phyloP scores from a whole-genome alignment of 2,888 invertebrate species.

The Caenorhabditis plicata region DNA sequence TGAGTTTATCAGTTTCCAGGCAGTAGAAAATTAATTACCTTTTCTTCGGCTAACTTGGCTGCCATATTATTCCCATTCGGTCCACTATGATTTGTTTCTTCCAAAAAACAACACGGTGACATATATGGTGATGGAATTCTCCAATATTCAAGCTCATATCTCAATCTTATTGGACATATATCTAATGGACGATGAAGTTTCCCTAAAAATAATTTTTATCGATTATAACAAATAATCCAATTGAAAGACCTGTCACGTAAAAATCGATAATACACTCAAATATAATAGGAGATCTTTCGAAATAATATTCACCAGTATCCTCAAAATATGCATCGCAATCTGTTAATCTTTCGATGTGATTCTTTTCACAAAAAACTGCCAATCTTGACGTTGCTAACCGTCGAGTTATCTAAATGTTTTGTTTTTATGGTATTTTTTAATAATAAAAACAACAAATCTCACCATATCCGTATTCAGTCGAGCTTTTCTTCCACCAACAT shows the following conservation, averaged over 20 bases:
- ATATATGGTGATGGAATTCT: constrained; percentile 48
- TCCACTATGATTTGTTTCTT: too few species aligned
- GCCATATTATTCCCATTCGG: constrained; percentile 40
- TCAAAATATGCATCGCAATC: constrained; percentile 63
- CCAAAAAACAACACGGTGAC: constrained; percentile 48
- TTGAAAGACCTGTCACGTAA: constrained; percentile 51
- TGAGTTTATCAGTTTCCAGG: too few species aligned
- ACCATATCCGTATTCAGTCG: constrained; percentile 19
- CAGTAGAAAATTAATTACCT: constrained; percentile 11
- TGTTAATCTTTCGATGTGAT: constrained; percentile 50
- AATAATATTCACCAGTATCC: constrained; percentile 59
- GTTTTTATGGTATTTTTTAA: too few species aligned
- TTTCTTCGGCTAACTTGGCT: constrained; percentile 19
- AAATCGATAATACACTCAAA: constrained; percentile 61
- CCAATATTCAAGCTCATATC: constrained; percentile 63
- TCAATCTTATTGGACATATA: constrained; percentile 60
- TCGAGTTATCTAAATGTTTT: too few species aligned
- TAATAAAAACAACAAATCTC: too few species aligned
- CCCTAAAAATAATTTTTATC: constrained; percentile 20
- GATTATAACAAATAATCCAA: neutral
- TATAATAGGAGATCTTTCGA: constrained; percentile 59
- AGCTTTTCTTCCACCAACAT: constrained; percentile 30
- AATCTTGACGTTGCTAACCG: constrained; percentile 47
- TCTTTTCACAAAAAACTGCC: constrained; percentile 47
- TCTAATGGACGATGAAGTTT: constrained; percentile 63